Conservation (phyloP, 2,113 vertebrate species). For the Podarcis muralis region DNA sequence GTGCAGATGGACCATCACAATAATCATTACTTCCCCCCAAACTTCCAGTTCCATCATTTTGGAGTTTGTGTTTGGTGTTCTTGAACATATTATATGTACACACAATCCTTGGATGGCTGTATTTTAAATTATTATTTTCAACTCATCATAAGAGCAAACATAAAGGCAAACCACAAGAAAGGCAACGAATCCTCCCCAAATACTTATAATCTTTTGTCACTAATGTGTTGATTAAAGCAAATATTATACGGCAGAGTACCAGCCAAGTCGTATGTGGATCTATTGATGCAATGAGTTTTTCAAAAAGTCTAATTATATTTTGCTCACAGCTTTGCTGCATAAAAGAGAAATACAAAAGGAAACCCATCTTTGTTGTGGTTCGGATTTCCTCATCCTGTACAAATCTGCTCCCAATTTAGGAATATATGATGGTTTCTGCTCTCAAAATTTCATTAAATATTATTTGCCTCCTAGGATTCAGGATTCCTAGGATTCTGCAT, state of each 20-base stretch:
- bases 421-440: conserved; percentile 44
- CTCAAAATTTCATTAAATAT: conserved; percentile 46
- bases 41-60: conserved; percentile 10
- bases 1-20: neutral
- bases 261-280: conserved; percentile 41
- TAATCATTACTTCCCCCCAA: neutral
- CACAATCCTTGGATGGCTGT: conserved; percentile 31
- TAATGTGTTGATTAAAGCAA: conserved; percentile 57
- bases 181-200: conserved; percentile 4
- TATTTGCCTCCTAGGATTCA: conserved; percentile 35
- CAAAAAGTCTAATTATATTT: conserved; percentile 53
- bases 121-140: conserved; percentile 55
- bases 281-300: conserved; percentile 26
- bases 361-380: conserved; percentile 58
- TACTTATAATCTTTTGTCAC: conserved; percentile 44
- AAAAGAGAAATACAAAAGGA: conserved; percentile 53
- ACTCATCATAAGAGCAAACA: conserved; percentile 26
- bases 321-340: conserved; percentile 54
- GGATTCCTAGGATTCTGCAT: conserved; percentile 10
- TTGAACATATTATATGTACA: neutral
- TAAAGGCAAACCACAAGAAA: conserved; percentile 57
- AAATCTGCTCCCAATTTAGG: conserved; percentile 62
- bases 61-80: neutral
- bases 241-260: conserved; percentile 33
- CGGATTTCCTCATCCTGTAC: conserved; percentile 40